phyloP scores from a whole-genome alignment of 2,888 invertebrate species.

The Drosophila atroscutellata region DNA sequence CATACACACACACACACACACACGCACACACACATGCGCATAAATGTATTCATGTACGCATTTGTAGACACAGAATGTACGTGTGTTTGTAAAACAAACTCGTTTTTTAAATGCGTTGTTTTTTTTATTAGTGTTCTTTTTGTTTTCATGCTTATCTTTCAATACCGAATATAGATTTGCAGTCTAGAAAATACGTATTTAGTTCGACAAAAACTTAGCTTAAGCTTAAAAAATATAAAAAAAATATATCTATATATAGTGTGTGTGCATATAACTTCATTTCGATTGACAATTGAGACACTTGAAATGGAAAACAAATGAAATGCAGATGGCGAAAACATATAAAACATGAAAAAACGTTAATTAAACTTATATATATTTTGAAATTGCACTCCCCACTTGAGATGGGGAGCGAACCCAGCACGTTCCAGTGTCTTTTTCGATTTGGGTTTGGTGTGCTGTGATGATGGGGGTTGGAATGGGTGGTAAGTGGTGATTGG shows the following conservation, averaged over 20 bases:
- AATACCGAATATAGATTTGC: constrained; percentile 40
- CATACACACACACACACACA: constrained; percentile 17
- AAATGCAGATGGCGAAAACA: constrained; percentile 13
- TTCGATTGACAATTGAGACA: constrained; percentile 18
- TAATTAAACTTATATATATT: constrained; percentile 11
- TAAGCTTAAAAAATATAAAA: constrained; percentile 33
- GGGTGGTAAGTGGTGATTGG: not conserved
- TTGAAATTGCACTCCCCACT: constrained; percentile 25
- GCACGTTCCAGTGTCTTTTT: constrained; percentile 1
- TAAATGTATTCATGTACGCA: not conserved
- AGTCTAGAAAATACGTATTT: constrained; percentile 34
- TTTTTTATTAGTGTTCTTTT: constrained; percentile 18
- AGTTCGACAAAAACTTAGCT: constrained; percentile 43
- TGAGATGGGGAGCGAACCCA: constrained; percentile 13
- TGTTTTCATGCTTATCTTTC: constrained; percentile 10
- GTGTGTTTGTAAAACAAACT: constrained; percentile 40
- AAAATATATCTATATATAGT: constrained; percentile 1
- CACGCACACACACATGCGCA: not conserved
- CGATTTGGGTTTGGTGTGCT: constrained; percentile 14
- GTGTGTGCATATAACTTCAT: not conserved
- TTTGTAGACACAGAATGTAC: constrained; percentile 15
- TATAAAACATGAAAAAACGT: constrained; percentile 10
- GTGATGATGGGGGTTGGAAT: constrained; percentile 1
- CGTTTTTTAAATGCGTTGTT: constrained; percentile 66
- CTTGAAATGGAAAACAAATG: constrained; percentile 16